phyloP scores from a whole-genome alignment of 2,888 invertebrate species.

The Liodrosophila aerea region DNA sequence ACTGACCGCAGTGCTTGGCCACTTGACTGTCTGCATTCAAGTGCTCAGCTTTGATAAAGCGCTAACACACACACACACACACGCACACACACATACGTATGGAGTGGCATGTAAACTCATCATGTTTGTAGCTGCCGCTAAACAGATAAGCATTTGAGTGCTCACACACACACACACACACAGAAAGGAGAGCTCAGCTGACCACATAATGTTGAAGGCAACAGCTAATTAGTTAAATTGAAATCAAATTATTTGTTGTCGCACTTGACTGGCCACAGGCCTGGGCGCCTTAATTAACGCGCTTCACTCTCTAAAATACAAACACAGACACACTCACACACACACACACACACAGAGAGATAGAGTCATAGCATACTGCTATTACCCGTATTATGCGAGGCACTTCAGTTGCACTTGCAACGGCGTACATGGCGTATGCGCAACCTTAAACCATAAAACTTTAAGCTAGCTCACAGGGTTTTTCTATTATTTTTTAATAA shows the following conservation, averaged over 20 bases:
- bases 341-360: constrained; percentile 8
- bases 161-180: constrained; percentile 24
- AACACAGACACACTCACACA: constrained; percentile 11
- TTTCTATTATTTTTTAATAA: constrained; percentile 60
- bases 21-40: constrained; percentile 72
- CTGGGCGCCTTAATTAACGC: constrained; percentile 77
- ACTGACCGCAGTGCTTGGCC: constrained; percentile 60
- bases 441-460: constrained; percentile 20
- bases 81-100: constrained; percentile 1
- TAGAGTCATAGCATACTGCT: constrained; percentile 14
- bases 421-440: constrained; percentile 41
- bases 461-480: constrained; percentile 20
- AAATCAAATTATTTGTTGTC: constrained; percentile 82
- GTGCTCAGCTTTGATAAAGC: constrained; percentile 67
- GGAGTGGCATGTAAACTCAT: constrained; percentile 35
- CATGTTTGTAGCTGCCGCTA: constrained; percentile 60
- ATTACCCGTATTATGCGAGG: constrained; percentile 41
- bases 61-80: constrained; percentile 28
- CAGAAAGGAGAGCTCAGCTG: constrained; percentile 35
- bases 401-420: constrained; percentile 4
- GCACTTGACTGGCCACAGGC: constrained; percentile 78
- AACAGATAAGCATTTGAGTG: constrained; percentile 69
- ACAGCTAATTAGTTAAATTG: constrained; percentile 81
- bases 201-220: constrained; percentile 67
- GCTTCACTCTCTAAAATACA: constrained; percentile 37